A percentile compares a stretch with the other conserved stretches of the same genome.
These are phyloP conservation scores for zebrafish (Danio rerio) DNA, from an alignment of 2,113 vertebrate genomes.

Conservation along the genomic window DNA sequence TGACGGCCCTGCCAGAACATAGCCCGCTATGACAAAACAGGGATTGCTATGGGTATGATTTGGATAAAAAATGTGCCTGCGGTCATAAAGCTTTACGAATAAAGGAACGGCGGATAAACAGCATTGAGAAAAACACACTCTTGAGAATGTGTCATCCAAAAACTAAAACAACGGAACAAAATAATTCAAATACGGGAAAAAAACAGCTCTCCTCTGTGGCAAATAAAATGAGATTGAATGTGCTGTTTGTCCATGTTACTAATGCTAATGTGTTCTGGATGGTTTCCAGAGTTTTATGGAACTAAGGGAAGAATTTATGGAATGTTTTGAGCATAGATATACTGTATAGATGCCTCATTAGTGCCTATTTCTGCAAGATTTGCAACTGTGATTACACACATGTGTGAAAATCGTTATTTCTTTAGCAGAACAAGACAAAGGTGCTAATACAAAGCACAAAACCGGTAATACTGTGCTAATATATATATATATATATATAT, in stretches of 20 bases:
- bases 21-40: constrained; percentile 27
- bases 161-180: background rate
- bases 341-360: too few relatives aligned
- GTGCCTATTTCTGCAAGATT: too few relatives aligned
- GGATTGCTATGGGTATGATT: constrained; percentile 20
- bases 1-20: constrained; percentile 26
- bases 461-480: too few relatives aligned
- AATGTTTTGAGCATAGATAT: too few relatives aligned
- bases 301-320: too few relatives aligned
- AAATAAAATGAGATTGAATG: constrained; percentile 3
- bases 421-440: too few relatives aligned
- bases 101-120: constrained; percentile 30
- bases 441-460: too few relatives aligned
- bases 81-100: constrained; percentile 16
- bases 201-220: background rate
- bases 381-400: too few relatives aligned
- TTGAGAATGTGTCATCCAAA: constrained; percentile 16
- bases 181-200: background rate
- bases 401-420: too few relatives aligned
- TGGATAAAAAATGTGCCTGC: constrained; percentile 23
- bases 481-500: too few relatives aligned
- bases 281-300: background rate
- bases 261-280: background rate
- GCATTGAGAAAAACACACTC: constrained; percentile 13
- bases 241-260: background rate